Evolutionary conservation across 2,888 invertebrate species (phyloP).

Genomic region (Hirtodrosophila duncani): DNA sequence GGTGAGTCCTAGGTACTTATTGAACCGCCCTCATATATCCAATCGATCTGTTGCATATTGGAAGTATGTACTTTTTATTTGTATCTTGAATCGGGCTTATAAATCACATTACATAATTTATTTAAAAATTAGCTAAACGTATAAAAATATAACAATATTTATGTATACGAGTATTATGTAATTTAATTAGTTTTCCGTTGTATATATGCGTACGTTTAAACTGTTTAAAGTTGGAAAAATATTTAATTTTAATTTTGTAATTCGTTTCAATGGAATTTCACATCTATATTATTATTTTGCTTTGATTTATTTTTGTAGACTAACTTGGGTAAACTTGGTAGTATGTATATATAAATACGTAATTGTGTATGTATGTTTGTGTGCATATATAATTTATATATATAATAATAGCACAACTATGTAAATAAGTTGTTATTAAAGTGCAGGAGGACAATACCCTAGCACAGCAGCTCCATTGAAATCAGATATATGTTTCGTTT

Average conservation of each 20-base stretch:
- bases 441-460: no score
- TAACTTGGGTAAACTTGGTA: no score
- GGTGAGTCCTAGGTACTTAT: no score
- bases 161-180: no score
- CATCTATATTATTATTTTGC: no score
- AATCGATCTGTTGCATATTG: constrained; percentile 4
- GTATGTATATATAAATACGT: constrained; percentile 3
- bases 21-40: no score
- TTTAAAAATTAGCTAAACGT: constrained; percentile 72
- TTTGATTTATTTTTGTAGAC: no score
- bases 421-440: no score
- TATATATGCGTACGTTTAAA: constrained; percentile 29
- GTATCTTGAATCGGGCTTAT: constrained; percentile 63
- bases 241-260: constrained; percentile 31
- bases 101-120: constrained; percentile 71
- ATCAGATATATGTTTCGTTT: no score
- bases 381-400: constrained; percentile 30
- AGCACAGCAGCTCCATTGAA: no score
- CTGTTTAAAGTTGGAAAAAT: constrained; percentile 10
- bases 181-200: no score
- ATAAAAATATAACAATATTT: constrained; percentile 71
- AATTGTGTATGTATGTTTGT: constrained; percentile 16
- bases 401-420: neutral
- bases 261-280: constrained; percentile 33
- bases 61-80: constrained; percentile 46